Conservation (phyloP, 2,797 vertebrate genomes). For the Pelochelys cantorii region DNA sequence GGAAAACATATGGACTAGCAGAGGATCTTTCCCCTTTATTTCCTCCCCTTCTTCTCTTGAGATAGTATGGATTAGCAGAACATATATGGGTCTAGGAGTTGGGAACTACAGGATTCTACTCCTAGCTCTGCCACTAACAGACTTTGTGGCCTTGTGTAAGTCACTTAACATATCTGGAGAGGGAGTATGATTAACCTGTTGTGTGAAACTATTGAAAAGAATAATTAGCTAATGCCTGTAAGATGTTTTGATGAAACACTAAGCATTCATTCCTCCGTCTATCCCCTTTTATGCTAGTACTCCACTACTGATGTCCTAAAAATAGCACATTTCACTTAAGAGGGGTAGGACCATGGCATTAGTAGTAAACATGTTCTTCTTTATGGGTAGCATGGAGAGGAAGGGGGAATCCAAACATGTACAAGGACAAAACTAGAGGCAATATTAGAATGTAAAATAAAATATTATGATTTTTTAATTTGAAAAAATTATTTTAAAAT, state of each 20-base stretch:
- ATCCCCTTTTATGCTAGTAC: conserved; percentile 17
- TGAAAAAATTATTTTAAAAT: neutral
- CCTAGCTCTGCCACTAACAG: neutral
- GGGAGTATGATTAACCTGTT: conserved; percentile 32
- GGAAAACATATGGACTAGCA: neutral
- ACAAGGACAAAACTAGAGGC: neutral
- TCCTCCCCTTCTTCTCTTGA: neutral
- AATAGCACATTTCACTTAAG: conserved; percentile 26
- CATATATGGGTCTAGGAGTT: neutral
- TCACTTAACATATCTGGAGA: conserved; percentile 9
- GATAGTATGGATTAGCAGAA: neutral
- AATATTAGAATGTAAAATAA: neutral
- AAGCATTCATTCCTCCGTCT: conserved; percentile 50
- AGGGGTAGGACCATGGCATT: neutral
- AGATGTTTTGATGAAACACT: conserved; percentile 25
- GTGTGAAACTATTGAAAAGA: neutral
- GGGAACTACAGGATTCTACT: neutral
- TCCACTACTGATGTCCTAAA: conserved; percentile 27
- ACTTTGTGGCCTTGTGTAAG: accelerated
- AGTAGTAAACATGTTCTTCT: neutral
- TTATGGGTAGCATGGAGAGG: accelerated
- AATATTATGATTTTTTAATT: neutral
- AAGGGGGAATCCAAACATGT: neutral
- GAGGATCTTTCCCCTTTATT: neutral
- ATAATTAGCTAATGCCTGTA: conserved; percentile 59